Evolutionary conservation across 2,797 vertebrate species (phyloP).

Genomic region (Graptemys geographica): DNA sequence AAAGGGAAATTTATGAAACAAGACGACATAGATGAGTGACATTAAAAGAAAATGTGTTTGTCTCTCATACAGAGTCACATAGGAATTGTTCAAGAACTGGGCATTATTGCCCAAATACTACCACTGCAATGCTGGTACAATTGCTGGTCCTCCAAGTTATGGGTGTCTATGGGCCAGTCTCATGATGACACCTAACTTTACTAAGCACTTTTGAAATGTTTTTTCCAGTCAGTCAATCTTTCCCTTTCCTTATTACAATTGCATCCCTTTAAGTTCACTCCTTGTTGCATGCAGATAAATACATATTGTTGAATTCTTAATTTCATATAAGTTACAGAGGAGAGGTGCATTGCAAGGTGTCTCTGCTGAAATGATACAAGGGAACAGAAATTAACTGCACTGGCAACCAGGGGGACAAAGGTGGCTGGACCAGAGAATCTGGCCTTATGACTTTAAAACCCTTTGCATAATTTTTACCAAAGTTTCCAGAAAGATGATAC

Average conservation of each 20-base stretch:
- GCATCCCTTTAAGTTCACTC: background rate
- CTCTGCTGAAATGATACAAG: background rate
- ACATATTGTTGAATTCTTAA: background rate
- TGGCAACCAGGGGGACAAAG: too few species aligned
- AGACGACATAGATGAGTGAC: background rate
- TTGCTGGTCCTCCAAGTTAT: background rate
- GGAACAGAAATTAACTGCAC: background rate
- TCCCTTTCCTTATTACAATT: background rate
- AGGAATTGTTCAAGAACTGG: background rate
- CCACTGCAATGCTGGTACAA: background rate
- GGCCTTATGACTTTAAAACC: background rate
- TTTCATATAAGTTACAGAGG: accelerated
- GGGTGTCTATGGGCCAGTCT: background rate
- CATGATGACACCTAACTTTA: background rate
- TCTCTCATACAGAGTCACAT: background rate
- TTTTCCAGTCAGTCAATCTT: background rate
- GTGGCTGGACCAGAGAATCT: background rate
- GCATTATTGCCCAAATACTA: background rate
- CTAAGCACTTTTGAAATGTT: background rate
- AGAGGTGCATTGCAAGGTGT: accelerated
- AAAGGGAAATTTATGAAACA: background rate
- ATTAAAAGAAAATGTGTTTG: background rate
- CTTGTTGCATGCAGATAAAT: background rate
- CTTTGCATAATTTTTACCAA: background rate
- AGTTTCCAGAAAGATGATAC: background rate